Conservation (phyloP, 1,140 invertebrate genomes). For the Drosophila setifemur region DNA sequence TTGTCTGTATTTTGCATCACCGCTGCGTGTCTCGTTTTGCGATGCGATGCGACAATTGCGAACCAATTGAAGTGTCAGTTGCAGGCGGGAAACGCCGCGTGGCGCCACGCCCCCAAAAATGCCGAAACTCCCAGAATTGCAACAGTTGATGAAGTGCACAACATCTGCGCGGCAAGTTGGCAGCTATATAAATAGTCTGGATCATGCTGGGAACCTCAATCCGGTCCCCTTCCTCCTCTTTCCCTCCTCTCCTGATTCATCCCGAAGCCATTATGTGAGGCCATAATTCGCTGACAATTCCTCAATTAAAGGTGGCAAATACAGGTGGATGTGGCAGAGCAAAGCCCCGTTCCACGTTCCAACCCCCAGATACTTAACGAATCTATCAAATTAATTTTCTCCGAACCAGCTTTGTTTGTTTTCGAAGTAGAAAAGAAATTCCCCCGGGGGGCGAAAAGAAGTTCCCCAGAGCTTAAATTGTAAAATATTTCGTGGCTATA, state of each 20-base stretch:
- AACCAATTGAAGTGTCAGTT: conserved; percentile 80
- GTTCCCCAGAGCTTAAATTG: conserved; percentile 34
- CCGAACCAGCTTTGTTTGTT: conserved; percentile 51
- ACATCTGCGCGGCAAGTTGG: conserved; percentile 45
- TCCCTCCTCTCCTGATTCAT: too few relatives aligned
- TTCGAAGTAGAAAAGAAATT: neutral
- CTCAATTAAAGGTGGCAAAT: conserved; percentile 64
- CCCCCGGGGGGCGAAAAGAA: conserved; percentile 28
- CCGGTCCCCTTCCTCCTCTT: too few relatives aligned
- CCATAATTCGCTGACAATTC: conserved; percentile 76
- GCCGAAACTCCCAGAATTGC: too few relatives aligned
- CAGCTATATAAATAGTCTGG: conserved; percentile 34
- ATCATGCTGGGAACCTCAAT: conserved; percentile 23
- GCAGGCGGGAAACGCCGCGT: conserved; percentile 64
- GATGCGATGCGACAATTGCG: conserved; percentile 71
- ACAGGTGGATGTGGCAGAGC: conserved; percentile 10
- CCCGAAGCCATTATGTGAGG: conserved; percentile 49
- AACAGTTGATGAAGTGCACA: conserved; percentile 75
- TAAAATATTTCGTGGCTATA: conserved; percentile 51
- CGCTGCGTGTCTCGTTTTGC: conserved; percentile 21
- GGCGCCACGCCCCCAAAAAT: conserved; percentile 66
- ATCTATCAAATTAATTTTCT: conserved; percentile 82
- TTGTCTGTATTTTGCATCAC: conserved; percentile 21
- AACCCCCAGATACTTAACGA: neutral
- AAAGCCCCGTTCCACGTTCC: conserved; percentile 48